These are phyloP conservation scores for Chiloscyllium punctatum DNA, from an alignment of 2,797 vertebrate species.

Conservation along the genomic window DNA sequence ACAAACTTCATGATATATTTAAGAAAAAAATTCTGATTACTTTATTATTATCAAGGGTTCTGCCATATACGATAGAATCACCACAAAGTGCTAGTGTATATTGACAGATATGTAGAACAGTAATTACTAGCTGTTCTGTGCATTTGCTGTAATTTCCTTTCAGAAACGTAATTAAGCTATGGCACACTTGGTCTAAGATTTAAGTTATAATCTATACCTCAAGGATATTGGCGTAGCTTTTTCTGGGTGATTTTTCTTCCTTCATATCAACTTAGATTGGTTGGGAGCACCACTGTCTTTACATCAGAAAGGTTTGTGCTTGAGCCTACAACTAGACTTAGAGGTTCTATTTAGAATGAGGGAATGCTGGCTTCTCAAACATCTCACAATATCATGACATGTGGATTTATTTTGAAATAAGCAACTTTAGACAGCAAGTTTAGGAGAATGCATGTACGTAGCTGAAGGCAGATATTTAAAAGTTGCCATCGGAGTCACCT, in stretches of 20 bases:
- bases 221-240: neutral
- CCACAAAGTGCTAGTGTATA: neutral
- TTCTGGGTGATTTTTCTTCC: neutral
- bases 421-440: no score
- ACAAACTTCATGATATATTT: neutral
- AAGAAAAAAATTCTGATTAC: no score
- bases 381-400: no score
- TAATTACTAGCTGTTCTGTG: neutral
- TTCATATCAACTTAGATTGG: neutral
- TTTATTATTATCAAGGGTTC: neutral
- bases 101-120: neutral
- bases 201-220: neutral
- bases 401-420: no score
- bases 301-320: no score
- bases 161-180: neutral
- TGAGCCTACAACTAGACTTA: no score
- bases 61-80: neutral
- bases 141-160: neutral
- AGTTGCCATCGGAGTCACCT: no score
- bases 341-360: no score
- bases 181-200: neutral
- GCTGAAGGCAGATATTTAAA: no score
- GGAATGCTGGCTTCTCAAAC: no score
- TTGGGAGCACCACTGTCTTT: no score
- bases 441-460: no score